phyloP scores from a whole-genome alignment of 2,797 vertebrate genomes.

The Salarias fasciatus region DNA sequence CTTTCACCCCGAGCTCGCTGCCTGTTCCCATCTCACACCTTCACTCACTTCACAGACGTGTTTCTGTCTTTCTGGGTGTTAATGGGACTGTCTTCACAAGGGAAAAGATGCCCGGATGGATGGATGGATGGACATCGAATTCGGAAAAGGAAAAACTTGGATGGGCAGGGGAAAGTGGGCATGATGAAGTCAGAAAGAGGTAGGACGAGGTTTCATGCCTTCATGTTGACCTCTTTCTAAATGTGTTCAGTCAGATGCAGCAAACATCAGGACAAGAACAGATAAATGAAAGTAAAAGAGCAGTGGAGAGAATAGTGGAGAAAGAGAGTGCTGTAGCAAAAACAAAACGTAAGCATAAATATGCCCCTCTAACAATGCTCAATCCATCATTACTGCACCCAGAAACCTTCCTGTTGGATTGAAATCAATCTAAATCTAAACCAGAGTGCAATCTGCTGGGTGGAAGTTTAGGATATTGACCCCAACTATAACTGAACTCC shows the following conservation, averaged over 20 bases:
- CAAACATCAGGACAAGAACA: neutral
- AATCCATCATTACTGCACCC: neutral
- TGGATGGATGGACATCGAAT: neutral
- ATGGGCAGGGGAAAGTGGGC: neutral
- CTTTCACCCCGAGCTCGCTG: no score
- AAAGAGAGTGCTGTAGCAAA: neutral
- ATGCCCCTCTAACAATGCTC: neutral
- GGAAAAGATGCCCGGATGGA: slow-evolving; percentile 20
- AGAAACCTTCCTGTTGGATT: neutral
- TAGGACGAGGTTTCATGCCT: neutral
- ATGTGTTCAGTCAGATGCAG: neutral
- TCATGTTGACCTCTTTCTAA: slow-evolving; percentile 8
- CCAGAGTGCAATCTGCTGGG: no score
- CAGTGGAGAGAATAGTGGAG: neutral
- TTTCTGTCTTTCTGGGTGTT: slow-evolving; percentile 46
- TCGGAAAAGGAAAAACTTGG: no score
- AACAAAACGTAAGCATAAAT: neutral
- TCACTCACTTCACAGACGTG: slow-evolving; percentile 34
- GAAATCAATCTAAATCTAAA: neutral
- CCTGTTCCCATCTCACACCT: neutral
- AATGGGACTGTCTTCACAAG: slow-evolving; percentile 55
- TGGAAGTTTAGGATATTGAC: no score
- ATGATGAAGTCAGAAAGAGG: neutral
- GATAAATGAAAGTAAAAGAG: neutral
- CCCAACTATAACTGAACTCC: no score